Evolutionary conservation across 2,113 vertebrate species (phyloP).

Genomic region (Pelusios castaneus): DNA sequence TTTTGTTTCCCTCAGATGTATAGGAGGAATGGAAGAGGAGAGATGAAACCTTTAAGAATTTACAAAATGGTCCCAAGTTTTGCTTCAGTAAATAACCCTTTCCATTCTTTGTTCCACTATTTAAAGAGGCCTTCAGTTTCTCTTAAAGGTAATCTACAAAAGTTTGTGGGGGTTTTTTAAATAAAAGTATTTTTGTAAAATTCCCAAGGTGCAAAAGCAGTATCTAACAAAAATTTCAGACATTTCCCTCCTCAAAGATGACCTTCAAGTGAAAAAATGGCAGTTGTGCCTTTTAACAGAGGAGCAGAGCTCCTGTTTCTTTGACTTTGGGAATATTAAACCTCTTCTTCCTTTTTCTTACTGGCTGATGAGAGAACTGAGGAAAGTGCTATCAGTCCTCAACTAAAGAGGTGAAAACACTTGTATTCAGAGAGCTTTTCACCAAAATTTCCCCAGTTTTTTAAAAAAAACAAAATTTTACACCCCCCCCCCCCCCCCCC

Average conservation of each 20-base stretch:
- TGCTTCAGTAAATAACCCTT: background rate
- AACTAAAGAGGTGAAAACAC: background rate
- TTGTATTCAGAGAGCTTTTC: background rate
- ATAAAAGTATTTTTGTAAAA: background rate
- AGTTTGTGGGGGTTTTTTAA: background rate
- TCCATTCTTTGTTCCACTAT: background rate
- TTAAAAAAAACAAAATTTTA: background rate
- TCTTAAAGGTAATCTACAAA: background rate
- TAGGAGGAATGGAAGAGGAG: background rate
- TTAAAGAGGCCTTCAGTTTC: background rate
- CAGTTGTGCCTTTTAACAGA: too few relatives aligned
- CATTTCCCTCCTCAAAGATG: constrained; percentile 30
- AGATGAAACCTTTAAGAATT: background rate
- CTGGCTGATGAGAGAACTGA: background rate
- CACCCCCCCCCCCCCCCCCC: background rate
- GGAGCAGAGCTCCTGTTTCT: background rate
- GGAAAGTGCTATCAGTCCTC: background rate
- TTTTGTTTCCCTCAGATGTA: background rate
- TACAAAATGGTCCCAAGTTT: background rate
- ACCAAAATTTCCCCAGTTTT: background rate
- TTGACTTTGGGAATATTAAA: background rate
- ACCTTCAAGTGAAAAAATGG: constrained; percentile 16
- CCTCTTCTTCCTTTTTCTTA: background rate
- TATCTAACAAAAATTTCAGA: background rate
- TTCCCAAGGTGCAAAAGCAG: background rate